A percentile compares a stretch with the other conserved stretches of the same genome.
phyloP scores from a whole-genome alignment of 2,888 invertebrate species.

The Hirtodrosophila alboralis region DNA sequence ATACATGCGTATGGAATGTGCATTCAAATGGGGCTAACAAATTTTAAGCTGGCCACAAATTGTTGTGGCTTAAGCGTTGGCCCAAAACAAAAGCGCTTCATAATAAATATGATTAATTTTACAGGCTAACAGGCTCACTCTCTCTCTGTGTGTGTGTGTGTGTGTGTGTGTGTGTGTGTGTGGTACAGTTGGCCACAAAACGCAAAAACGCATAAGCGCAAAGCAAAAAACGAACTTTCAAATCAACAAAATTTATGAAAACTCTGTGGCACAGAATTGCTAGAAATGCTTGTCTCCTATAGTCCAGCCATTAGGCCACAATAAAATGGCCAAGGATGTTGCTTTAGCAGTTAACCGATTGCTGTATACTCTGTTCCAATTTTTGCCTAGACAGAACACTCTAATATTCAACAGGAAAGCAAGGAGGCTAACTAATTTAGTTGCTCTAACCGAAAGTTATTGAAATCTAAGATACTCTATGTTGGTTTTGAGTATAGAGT shows the following conservation, averaged over 20 bases:
- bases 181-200: constrained; percentile 50
- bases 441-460: too few relatives aligned
- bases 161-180: constrained; percentile 6
- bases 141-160: constrained; percentile 8
- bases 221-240: constrained; percentile 12
- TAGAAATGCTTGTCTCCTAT: too few relatives aligned
- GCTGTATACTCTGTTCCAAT: too few relatives aligned
- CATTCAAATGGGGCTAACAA: constrained; percentile 60
- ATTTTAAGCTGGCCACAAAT: constrained; percentile 67
- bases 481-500: too few relatives aligned
- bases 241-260: constrained; percentile 32
- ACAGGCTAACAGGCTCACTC: constrained; percentile 25
- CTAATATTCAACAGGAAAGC: too few relatives aligned
- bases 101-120: constrained; percentile 70
- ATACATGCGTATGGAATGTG: constrained; percentile 19
- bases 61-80: constrained; percentile 56
- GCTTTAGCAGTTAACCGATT: too few relatives aligned
- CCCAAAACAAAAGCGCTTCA: constrained; percentile 40
- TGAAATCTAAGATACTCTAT: too few relatives aligned
- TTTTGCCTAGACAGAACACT: too few relatives aligned
- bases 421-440: too few relatives aligned
- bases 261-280: constrained; percentile 14
- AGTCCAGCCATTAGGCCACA: too few relatives aligned
- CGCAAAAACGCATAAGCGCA: constrained; percentile 7
- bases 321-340: too few relatives aligned